Percentiles rank a stretch among this genome's conserved stretches.
phyloP scores from a whole-genome alignment of 2,888 invertebrate genomes.

The Archaeoteleia sp. region DNA sequence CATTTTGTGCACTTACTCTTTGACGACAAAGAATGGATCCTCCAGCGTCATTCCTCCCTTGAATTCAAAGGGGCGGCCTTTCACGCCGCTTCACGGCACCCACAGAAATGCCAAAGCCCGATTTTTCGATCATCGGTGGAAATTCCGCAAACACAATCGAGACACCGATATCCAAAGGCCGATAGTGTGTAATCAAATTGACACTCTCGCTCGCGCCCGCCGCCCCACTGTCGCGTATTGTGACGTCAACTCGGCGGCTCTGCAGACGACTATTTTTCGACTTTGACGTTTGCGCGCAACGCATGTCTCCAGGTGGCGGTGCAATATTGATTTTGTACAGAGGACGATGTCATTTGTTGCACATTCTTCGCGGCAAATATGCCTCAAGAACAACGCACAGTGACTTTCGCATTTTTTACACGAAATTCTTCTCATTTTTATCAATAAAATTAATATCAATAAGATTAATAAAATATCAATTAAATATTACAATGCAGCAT shows the following conservation, averaged over 20 bases:
- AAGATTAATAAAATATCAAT: too few species aligned
- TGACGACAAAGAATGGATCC: constrained; percentile 98
- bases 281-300: constrained; percentile 69
- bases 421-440: too few species aligned
- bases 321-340: constrained; percentile 61
- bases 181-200: constrained; percentile 53
- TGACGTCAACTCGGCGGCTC: constrained; percentile 61
- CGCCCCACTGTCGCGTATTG: constrained; percentile 52
- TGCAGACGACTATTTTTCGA: constrained; percentile 69
- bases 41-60: constrained; percentile 95
- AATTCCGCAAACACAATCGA: constrained; percentile 46
- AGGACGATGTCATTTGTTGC: constrained; percentile 5
- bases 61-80: constrained; percentile 72
- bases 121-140: constrained; percentile 68
- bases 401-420: too few species aligned
- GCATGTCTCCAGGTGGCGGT: constrained; percentile 56
- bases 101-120: constrained; percentile 59
- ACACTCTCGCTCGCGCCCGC: constrained; percentile 54
- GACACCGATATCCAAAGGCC: constrained; percentile 12
- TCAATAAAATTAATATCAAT: too few species aligned
- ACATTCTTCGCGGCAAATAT: background rate
- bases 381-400: too few species aligned
- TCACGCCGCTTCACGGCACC: constrained; percentile 71
- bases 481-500: too few species aligned
- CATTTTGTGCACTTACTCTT: constrained; percentile 87